phyloP scores from a whole-genome alignment of 2,113 vertebrate species.

The Campylorhamphus procurvoides region DNA sequence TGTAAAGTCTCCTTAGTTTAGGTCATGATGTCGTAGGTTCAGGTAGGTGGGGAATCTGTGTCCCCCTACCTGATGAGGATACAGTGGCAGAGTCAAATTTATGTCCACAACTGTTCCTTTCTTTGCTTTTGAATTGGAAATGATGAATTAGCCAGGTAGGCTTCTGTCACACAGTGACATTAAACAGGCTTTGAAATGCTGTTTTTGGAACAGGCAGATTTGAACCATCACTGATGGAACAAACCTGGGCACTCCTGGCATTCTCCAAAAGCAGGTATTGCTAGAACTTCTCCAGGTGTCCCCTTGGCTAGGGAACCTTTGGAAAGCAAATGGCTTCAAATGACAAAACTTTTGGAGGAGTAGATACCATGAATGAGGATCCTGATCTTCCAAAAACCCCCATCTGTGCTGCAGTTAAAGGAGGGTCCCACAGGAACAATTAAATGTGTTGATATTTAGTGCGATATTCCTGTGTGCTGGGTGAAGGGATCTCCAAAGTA shows the following conservation, averaged over 20 bases:
- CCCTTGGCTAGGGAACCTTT: neutral
- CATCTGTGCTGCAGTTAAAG: neutral
- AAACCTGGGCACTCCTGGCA: neutral
- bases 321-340: neutral
- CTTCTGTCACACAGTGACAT: neutral
- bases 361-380: neutral
- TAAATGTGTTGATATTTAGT: neutral
- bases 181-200: neutral
- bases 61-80: neutral
- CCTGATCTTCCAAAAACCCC: neutral
- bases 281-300: neutral
- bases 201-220: neutral
- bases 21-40: neutral
- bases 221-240: neutral
- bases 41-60: rapidly evolving
- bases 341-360: neutral
- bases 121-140: neutral
- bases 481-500: neutral
- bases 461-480: rapidly evolving
- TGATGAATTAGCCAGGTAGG: neutral
- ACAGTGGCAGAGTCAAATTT: neutral
- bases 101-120: neutral
- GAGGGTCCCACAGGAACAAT: neutral
- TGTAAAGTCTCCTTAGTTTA: neutral
- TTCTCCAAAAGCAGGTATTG: neutral